Evolutionary conservation across 1,140 invertebrate genomes (phyloP), one percentile per base, ranked within the genome.

Genomic region (Eulimnadia texana): DNA sequence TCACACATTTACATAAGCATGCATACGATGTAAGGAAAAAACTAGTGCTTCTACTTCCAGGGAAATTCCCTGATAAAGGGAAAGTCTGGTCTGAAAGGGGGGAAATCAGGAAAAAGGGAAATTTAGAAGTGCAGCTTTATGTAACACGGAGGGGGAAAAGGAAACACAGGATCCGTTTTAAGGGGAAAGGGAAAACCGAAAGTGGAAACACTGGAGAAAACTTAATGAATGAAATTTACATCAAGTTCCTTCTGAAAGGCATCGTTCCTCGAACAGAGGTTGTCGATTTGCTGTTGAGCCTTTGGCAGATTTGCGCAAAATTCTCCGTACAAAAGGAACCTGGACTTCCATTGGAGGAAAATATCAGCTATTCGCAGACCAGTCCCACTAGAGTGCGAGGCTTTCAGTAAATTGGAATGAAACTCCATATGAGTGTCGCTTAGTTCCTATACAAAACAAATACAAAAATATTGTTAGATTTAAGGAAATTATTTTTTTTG

Each of bases 251-350:
- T 73, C 67, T 78, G 77, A 20, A 82, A 70, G 16, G 64, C 22
- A 63, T 84, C 82, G 65, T 78, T 82, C 63, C 78, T 80, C 64
- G 80, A 76, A 67, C 82, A 86, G 2, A 84, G 66, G 65, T 92
- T 85, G 67, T 89, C 84, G 23, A 94, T 76, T 24, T 79, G 72
- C 64, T 82, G 80, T 69, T 91, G 89, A 33, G 90, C 89, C 28
- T 76, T 74, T 0, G 90, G 86, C 25, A 98, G 78, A 73, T 93
- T 93, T 3, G 92, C 88, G 74, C 94, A 98, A 72, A 96, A 98
- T 68, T 92, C 87, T 13, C 93, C 93, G 71, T 98, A 98, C 51
- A 95, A 80, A 16, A 98, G 78, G 71, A 98, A 87, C 63, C 84
- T 84, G 68, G 93, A 86, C 67, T 91, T 84, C 81, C 85, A 94